Conservation (phyloP, 2,113 vertebrate genomes). For the Crotalus tigris region DNA sequence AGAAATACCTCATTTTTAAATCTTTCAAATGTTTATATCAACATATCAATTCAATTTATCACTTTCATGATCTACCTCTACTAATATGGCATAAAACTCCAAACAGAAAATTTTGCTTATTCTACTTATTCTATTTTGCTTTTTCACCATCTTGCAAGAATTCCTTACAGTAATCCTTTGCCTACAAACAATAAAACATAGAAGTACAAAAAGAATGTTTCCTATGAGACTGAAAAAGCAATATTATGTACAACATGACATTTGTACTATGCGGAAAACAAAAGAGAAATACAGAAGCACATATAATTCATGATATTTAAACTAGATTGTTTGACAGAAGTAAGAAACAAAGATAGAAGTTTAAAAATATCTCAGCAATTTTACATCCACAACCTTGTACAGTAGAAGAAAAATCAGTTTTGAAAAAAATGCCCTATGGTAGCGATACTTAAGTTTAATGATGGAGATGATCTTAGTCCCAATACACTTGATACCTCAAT, state of each 20-base stretch:
- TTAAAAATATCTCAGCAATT: neutral
- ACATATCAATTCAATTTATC: constrained; percentile 37
- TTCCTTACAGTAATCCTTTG: constrained; percentile 23
- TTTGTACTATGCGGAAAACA: constrained; percentile 7
- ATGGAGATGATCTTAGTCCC: neutral
- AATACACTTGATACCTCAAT: neutral
- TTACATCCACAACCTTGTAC: neutral
- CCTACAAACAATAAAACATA: constrained; percentile 20
- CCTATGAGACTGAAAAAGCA: constrained; percentile 20
- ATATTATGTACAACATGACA: neutral
- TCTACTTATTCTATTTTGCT: constrained; percentile 34
- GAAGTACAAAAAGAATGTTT: constrained; percentile 17
- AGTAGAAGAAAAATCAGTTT: neutral
- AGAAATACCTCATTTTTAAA: constrained; percentile 57
- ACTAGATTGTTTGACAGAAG: constrained; percentile 6
- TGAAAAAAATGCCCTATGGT: neutral
- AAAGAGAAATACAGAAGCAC: neutral
- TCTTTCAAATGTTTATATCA: constrained; percentile 51
- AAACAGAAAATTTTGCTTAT: constrained; percentile 21
- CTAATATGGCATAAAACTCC: constrained; percentile 31
- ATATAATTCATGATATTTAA: neutral
- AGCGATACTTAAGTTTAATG: neutral
- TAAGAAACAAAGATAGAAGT: neutral
- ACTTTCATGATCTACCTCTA: constrained; percentile 55
- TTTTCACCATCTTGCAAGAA: constrained; percentile 19